These are phyloP conservation scores for Temnothorax longispinosus DNA, from an alignment of 1,140 invertebrate genomes.

Conservation along the genomic window DNA sequence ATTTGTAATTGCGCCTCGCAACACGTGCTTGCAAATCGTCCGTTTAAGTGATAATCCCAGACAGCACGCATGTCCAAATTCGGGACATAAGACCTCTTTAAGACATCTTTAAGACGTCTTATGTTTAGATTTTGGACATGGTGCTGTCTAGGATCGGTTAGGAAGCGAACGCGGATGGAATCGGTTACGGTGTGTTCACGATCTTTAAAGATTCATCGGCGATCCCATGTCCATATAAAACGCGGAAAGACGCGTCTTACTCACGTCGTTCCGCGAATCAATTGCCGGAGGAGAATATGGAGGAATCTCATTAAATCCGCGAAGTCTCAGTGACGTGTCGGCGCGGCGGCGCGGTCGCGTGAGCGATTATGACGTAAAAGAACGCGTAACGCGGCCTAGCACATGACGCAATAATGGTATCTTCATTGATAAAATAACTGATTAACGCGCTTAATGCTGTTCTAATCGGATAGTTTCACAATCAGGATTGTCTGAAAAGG, in stretches of 20 bases:
- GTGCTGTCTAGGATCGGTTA: too few relatives aligned
- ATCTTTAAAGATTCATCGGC: neutral
- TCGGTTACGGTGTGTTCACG: neutral
- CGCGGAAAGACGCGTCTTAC: slow-evolving; percentile 7
- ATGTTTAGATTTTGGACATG: too few relatives aligned
- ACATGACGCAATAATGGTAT: neutral
- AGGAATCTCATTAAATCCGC: slow-evolving; percentile 3
- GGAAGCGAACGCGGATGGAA: neutral
- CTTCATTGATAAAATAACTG: neutral
- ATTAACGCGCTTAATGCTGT: neutral
- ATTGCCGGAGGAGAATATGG: neutral
- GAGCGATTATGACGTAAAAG: slow-evolving; percentile 31
- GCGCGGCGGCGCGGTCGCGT: neutral
- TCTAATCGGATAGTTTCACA: neutral
- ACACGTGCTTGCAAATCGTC: slow-evolving; percentile 5
- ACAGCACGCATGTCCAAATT: too few relatives aligned
- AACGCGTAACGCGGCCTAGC: neutral
- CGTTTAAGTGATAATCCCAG: slow-evolving; percentile 8
- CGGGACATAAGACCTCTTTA: too few relatives aligned
- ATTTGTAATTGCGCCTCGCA: neutral
- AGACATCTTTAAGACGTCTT: too few relatives aligned
- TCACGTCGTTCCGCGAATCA: slow-evolving; percentile 18
- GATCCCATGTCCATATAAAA: neutral
- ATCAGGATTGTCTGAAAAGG: neutral
- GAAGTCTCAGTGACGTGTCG: slow-evolving; percentile 26